phyloP scores from a whole-genome alignment of 2,888 invertebrate species.

The Acanthosoma haemorrhoidale region DNA sequence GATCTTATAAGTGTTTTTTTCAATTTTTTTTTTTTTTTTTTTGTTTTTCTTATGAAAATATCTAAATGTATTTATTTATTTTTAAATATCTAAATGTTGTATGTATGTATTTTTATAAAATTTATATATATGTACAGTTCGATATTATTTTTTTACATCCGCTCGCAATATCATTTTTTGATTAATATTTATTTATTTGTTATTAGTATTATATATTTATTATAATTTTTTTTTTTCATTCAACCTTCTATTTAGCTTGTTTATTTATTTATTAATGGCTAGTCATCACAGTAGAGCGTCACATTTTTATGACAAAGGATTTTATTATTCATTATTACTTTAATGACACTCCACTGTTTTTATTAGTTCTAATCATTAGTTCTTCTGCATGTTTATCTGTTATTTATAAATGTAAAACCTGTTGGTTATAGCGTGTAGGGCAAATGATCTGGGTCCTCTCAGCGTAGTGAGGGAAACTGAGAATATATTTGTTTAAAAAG shows the following conservation, averaged over 20 bases:
- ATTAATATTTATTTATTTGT: neutral
- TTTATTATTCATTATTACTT: neutral
- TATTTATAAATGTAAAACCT: no score
- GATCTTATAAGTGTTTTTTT: neutral
- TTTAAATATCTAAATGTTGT: slow-evolving; percentile 1
- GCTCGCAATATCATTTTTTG: no score
- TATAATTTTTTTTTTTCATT: neutral
- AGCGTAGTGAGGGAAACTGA: no score
- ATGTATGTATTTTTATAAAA: neutral
- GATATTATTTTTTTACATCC: neutral
- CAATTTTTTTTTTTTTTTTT: neutral
- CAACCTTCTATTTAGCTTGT: no score
- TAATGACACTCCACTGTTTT: neutral
- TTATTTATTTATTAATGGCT: neutral
- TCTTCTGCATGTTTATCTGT: neutral
- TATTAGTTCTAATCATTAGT: neutral
- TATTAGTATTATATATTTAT: neutral
- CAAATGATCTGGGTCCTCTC: no score
- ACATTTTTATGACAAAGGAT: neutral
- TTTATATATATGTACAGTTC: neutral
- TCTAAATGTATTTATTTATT: neutral
- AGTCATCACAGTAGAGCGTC: neutral
- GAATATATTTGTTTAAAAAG: no score
- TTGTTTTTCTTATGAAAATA: neutral
- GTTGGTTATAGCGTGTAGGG: no score